Percentiles rank a stretch among this genome's conserved stretches.
Evolutionary conservation across 1,140 invertebrate genomes (phyloP).

Genomic region (Ooceraea biroi): DNA sequence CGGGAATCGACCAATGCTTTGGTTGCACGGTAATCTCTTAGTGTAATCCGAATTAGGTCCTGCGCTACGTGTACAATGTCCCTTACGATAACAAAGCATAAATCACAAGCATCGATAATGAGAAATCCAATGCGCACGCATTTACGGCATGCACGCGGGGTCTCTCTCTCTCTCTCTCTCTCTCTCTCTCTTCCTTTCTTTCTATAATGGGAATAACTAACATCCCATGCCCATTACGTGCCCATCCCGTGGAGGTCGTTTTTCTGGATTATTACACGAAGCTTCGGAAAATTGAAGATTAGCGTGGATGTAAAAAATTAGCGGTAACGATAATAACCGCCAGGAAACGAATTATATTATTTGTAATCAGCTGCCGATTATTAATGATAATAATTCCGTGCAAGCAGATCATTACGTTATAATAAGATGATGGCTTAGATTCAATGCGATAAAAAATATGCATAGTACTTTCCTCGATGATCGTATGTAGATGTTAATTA

Average conservation of each 20-base stretch:
- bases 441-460: not conserved
- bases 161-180: not conserved
- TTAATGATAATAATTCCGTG: slow-evolving; percentile 41
- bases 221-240: slow-evolving; percentile 46
- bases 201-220: slow-evolving; percentile 57
- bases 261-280: slow-evolving; percentile 48
- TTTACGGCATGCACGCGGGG: slow-evolving; percentile 32
- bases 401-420: not conserved
- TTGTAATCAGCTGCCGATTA: slow-evolving; percentile 31
- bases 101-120: slow-evolving; percentile 81
- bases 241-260: slow-evolving; percentile 30
- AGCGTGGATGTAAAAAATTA: slow-evolving; percentile 50
- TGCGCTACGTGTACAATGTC: slow-evolving; percentile 74
- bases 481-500: no score
- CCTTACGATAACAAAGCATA: slow-evolving; percentile 81
- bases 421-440: not conserved
- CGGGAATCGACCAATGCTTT: slow-evolving; percentile 73
- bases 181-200: not conserved
- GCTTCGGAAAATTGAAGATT: slow-evolving; percentile 59
- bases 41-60: slow-evolving; percentile 80
- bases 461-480: not conserved
- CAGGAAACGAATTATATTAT: slow-evolving; percentile 40
- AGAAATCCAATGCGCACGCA: slow-evolving; percentile 68
- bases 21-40: slow-evolving; percentile 78
- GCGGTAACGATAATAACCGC: slow-evolving; percentile 28